phyloP scores from a whole-genome alignment of 2,888 invertebrate species.

The Calameuta idolon region DNA sequence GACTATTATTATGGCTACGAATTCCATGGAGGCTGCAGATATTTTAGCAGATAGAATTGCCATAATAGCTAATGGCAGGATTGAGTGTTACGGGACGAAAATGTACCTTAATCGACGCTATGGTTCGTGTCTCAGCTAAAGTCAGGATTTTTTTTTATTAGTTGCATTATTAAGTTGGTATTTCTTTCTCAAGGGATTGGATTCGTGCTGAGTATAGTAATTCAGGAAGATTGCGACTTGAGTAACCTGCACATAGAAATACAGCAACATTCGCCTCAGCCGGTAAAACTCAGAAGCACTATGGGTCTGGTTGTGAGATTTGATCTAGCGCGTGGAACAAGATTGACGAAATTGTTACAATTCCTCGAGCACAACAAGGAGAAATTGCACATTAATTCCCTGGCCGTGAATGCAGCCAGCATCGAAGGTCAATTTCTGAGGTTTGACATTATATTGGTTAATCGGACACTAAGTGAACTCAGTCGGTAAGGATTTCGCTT shows the following conservation, averaged over 20 bases:
- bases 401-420: constrained; percentile 31
- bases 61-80: constrained; percentile 35
- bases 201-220: constrained; percentile 28
- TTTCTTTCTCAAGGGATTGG: constrained; percentile 25
- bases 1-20: constrained; percentile 39
- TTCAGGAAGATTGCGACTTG: constrained; percentile 27
- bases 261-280: constrained; percentile 30
- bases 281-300: constrained; percentile 27
- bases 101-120: constrained; percentile 38
- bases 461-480: not conserved
- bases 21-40: constrained; percentile 40
- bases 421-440: constrained; percentile 39
- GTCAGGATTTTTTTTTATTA: not conserved
- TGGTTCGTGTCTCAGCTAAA: constrained; percentile 15
- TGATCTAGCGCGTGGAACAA: constrained; percentile 26
- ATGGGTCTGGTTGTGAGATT: constrained; percentile 35
- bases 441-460: constrained; percentile 15
- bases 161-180: not conserved
- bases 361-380: constrained; percentile 28
- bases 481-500: not conserved
- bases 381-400: constrained; percentile 29
- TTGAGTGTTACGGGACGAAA: constrained; percentile 40
- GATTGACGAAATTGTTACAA: constrained; percentile 39
- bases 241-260: constrained; percentile 20
- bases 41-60: constrained; percentile 38